Percentiles rank a stretch among this genome's conserved stretches.
These are phyloP conservation scores for Lycocerus yunnanus DNA, from an alignment of 2,888 invertebrate species.

Conservation along the genomic window DNA sequence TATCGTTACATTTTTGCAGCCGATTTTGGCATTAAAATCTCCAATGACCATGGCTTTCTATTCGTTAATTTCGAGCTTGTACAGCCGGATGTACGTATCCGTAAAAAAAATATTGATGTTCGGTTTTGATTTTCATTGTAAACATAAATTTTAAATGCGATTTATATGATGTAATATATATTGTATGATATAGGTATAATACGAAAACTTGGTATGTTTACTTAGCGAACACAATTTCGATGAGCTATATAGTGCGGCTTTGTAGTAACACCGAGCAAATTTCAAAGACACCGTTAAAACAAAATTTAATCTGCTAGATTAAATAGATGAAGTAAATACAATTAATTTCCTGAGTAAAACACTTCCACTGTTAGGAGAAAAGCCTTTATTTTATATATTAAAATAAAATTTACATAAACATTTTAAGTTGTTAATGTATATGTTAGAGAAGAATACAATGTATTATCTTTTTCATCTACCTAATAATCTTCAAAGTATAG, in stretches of 20 bases:
- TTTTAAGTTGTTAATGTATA: neutral
- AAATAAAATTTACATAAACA: slow-evolving; percentile 9
- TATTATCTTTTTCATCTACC: neutral
- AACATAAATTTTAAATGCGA: neutral
- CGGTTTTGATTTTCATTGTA: neutral
- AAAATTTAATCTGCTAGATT: slow-evolving; percentile 35
- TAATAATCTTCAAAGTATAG: neutral
- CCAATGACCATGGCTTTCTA: too few relatives aligned
- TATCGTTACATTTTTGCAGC: too few relatives aligned
- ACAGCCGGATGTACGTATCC: too few relatives aligned
- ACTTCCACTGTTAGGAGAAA: slow-evolving; percentile 2
- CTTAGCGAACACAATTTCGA: slow-evolving; percentile 22
- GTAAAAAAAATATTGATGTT: neutral
- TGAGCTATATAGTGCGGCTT: slow-evolving; percentile 26
- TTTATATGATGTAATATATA: neutral
- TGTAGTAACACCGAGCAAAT: slow-evolving; percentile 31
- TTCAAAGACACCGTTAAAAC: slow-evolving; percentile 33
- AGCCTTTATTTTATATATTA: slow-evolving; percentile 9
- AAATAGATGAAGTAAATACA: slow-evolving; percentile 35
- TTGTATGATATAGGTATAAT: neutral
- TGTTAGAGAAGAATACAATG: neutral
- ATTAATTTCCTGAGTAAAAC: slow-evolving; percentile 17
- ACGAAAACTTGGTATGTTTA: slow-evolving; percentile 10
- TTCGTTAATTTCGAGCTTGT: too few relatives aligned
- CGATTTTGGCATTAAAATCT: too few relatives aligned